Conservation (phyloP, 2,113 vertebrate species). For the Petrocephalus zakoni region DNA sequence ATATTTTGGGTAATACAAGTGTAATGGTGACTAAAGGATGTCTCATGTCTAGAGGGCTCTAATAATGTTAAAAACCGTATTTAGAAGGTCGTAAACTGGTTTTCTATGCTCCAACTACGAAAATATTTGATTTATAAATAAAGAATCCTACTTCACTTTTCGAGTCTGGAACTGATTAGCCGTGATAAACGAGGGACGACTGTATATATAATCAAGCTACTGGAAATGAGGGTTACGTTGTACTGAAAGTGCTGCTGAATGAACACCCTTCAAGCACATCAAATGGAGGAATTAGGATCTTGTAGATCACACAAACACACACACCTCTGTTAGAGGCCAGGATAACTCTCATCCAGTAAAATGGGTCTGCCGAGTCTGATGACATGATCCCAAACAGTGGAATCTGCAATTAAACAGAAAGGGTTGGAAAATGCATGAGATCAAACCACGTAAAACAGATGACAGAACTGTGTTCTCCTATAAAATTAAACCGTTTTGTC, state of each 20-base stretch:
- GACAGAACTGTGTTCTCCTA: too few species aligned
- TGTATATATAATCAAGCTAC: not conserved
- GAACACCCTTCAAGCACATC: not conserved
- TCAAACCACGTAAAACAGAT: not conserved
- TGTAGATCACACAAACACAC: not conserved
- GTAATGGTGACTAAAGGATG: too few species aligned
- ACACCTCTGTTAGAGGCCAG: conserved; percentile 95
- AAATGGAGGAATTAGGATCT: not conserved
- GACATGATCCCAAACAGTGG: conserved; percentile 99
- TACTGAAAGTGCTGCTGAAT: not conserved
- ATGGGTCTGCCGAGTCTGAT: conserved; percentile 96
- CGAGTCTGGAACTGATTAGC: too few species aligned
- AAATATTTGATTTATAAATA: too few species aligned
- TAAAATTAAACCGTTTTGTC: not conserved
- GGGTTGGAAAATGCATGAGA: not conserved
- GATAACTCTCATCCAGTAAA: conserved; percentile 99
- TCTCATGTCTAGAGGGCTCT: too few species aligned
- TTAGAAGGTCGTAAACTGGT: too few species aligned
- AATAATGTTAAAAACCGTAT: too few species aligned
- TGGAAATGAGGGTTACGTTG: not conserved
- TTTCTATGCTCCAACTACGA: too few species aligned
- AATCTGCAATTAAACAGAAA: conserved; percentile 64
- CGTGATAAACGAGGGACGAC: too few species aligned
- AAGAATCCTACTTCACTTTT: too few species aligned
- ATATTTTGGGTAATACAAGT: too few species aligned